Evolutionary conservation across 2,113 vertebrate genomes (phyloP).

Genomic region (Notechis scutatus): DNA sequence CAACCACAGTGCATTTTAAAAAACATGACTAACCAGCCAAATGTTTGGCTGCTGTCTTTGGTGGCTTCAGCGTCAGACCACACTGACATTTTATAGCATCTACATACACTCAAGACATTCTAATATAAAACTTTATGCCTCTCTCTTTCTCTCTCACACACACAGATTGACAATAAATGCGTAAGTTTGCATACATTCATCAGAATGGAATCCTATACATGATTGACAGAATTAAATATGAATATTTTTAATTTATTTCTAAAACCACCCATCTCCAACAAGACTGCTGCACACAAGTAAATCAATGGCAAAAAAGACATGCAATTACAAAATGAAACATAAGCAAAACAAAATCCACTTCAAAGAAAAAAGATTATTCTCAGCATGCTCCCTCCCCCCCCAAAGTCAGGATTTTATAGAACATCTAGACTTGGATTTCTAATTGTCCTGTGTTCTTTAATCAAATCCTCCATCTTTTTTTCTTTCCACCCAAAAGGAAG

Average conservation of each 20-base stretch:
- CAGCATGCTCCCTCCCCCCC: rapidly evolving
- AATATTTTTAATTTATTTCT: not conserved
- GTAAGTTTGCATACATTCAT: not conserved
- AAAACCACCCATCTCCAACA: not conserved
- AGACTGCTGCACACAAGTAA: not conserved
- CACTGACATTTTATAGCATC: not conserved
- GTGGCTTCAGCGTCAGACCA: not conserved
- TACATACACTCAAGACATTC: not conserved
- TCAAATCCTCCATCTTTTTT: not conserved
- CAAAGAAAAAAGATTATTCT: not conserved
- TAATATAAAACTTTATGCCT: not conserved
- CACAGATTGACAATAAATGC: not conserved
- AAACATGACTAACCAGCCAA: constrained; percentile 17
- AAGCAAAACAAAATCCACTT: not conserved
- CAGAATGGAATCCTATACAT: not conserved
- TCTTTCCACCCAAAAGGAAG: not conserved
- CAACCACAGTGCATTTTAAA: not conserved
- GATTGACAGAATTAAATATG: not conserved
- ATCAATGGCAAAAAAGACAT: not conserved
- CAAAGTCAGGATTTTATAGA: not conserved
- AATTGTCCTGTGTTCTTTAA: not conserved
- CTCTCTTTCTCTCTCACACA: not conserved
- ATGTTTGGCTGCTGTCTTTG: not conserved
- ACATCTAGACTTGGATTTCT: not conserved
- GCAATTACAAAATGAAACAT: not conserved